A percentile compares a stretch with the other conserved stretches of the same genome.
Evolutionary conservation across 2,888 invertebrate genomes (phyloP).

Genomic region (Perizoma affinitatum): DNA sequence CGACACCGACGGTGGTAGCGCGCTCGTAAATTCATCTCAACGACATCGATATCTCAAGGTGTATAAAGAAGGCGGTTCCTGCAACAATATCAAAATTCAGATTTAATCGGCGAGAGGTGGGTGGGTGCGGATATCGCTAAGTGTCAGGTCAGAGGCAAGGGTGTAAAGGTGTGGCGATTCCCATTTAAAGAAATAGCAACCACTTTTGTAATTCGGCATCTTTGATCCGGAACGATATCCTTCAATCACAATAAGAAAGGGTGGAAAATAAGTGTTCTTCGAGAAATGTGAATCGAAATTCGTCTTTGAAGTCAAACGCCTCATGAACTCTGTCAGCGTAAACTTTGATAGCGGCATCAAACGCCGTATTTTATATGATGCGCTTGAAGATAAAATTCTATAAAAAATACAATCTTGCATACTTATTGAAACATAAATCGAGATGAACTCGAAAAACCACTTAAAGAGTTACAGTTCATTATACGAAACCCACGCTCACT

Average conservation of each 20-base stretch:
- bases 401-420: conserved; percentile 66
- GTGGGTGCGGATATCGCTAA: conserved; percentile 44
- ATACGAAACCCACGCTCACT: conserved; percentile 69
- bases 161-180: conserved; percentile 46
- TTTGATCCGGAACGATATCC: conserved; percentile 39
- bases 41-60: conserved; percentile 57
- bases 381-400: conserved; percentile 55
- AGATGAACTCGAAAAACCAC: conserved; percentile 74
- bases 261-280: conserved; percentile 22
- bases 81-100: conserved; percentile 37
- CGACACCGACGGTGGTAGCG: conserved; percentile 50
- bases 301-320: conserved; percentile 20
- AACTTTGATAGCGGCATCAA: conserved; percentile 47
- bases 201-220: conserved; percentile 38
- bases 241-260: conserved; percentile 25
- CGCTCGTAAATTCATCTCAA: conserved; percentile 57
- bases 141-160: conserved; percentile 45
- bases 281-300: conserved; percentile 21
- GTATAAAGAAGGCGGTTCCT: conserved; percentile 53
- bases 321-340: conserved; percentile 37
- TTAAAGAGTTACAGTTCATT: conserved; percentile 71
- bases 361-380: conserved; percentile 56
- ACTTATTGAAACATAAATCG: conserved; percentile 74
- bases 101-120: conserved; percentile 42
- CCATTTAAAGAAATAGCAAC: conserved; percentile 45